Base-by-base conservation (phyloP, 2,113 vertebrate genomes). In the Eulacestoma nigropectus region DNA sequence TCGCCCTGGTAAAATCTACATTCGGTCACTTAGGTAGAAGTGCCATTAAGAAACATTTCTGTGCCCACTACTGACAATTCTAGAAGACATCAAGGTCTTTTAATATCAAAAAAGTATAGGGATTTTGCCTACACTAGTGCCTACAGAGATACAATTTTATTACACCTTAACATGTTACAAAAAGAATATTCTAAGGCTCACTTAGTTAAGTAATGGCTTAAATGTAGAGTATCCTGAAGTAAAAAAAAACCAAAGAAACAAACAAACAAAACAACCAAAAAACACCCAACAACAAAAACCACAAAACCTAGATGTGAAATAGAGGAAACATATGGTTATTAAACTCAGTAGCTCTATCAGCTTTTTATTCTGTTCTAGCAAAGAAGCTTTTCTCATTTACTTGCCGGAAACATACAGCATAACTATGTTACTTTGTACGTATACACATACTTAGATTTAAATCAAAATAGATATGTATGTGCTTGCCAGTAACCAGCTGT, bases 211-310 rank as follows among this genome's bases (percentile, higher is more conserved):
- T n/a, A n/a, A n/a, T n/a, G n/a, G n/a, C n/a, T n/a, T n/a, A n/a
- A 59, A 9, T n/a, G 4, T 6, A 7, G 8, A 42, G 3, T 53
- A 65, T 26, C 4, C 59, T 16, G 4, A 75, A 50, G 26, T 30
- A 21, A 67, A 63, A 41, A 65, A 42, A 10, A 32, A 29, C 9
- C 39, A 33, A 23, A 22, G 23, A 16, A 30, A 11, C 37, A 7
- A 30, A 17, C 3, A 42, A 42, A 42, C 16, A 22, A 25, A 30
- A 21, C 13, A 15, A 27, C 13, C 5, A 10, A 39, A 35, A 29
- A 17, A 4, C 11, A n/a, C 1, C 2, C 8, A 72, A 20, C 5
- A 33, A 52, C 4, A 73, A 41, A n/a, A 16, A 16, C 11, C 8
- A 44, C 13, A 56, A 30, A 23, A 75, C 3, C 32, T 6, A 78